A percentile compares a stretch with the other conserved stretches of the same genome.
These are phyloP conservation scores for Anolis carolinensis DNA, from an alignment of 2,113 vertebrate species.

Conservation along the genomic window DNA sequence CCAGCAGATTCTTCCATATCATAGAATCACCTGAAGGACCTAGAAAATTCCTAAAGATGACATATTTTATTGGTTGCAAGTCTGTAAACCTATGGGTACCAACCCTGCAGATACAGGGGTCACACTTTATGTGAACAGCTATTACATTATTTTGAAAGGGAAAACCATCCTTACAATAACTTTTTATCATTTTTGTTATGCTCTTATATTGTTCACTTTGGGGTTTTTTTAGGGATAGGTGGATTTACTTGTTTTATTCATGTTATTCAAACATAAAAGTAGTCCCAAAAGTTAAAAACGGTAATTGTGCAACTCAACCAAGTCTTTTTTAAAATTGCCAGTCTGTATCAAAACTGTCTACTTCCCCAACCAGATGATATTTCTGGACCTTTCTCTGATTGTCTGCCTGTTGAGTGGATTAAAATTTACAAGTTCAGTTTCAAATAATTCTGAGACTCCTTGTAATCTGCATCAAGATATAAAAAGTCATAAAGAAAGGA, in stretches of 20 bases:
- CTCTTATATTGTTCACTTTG: not conserved
- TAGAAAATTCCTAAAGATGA: too few relatives aligned
- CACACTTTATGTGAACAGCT: not conserved
- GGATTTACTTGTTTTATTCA: not conserved
- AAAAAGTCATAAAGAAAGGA: not conserved
- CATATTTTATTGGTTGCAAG: too few relatives aligned
- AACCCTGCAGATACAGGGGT: too few relatives aligned
- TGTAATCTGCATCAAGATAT: not conserved
- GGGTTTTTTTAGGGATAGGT: not conserved
- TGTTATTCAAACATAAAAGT: not conserved
- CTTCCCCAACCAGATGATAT: not conserved
- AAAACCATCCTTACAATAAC: not conserved
- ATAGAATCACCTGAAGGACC: too few relatives aligned
- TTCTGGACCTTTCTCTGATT: not conserved
- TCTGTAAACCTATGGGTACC: too few relatives aligned
- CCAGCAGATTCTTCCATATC: too few relatives aligned
- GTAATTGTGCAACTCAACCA: not conserved
- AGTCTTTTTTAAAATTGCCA: not conserved
- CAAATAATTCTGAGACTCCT: not conserved
- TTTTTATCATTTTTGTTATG: not conserved
- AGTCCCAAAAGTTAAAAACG: not conserved
- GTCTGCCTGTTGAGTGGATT: not conserved
- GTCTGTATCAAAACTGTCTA: not conserved
- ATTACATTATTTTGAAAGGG: not conserved
- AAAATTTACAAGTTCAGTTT: not conserved